These are phyloP conservation scores for Alexandromys oeconomus DNA, from an alignment of 2,797 vertebrate species.

Conservation along the genomic window DNA sequence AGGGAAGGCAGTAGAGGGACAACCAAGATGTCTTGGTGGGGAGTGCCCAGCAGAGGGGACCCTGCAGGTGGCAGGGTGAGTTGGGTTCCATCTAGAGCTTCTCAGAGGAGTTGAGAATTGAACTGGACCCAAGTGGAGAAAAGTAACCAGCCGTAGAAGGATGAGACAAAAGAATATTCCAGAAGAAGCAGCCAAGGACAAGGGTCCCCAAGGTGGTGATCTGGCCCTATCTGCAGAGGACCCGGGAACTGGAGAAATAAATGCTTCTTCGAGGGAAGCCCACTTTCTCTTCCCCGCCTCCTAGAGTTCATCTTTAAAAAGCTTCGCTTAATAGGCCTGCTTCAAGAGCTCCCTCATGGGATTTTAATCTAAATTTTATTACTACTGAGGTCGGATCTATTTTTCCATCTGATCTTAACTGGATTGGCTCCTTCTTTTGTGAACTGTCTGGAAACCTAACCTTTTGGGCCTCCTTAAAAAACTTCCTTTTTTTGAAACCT, in stretches of 20 bases:
- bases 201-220: not conserved
- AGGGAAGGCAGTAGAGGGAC: not conserved
- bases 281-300: not conserved
- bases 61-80: accelerated
- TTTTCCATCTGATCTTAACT: slow-evolving; percentile 54
- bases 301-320: slow-evolving; percentile 50
- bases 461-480: slow-evolving; percentile 71
- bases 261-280: not conserved
- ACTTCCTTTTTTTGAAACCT: slow-evolving; percentile 5
- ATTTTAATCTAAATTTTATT: slow-evolving; percentile 66
- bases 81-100: not conserved
- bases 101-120: not conserved
- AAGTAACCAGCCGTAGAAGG: not conserved
- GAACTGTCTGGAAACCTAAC: slow-evolving; percentile 76
- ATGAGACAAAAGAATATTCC: not conserved
- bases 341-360: not conserved
- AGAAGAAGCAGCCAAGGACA: not conserved
- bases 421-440: slow-evolving; percentile 64
- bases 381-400: slow-evolving; percentile 22
- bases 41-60: not conserved
- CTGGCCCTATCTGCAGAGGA: not conserved
- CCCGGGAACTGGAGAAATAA: not conserved
- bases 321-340: not conserved
- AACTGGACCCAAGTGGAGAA: not conserved
- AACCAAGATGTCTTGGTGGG: not conserved